Percentiles rank a stretch among this genome's conserved stretches.
These are phyloP conservation scores for Cuculus canorus DNA, from an alignment of 2,797 vertebrate genomes.

Conservation along the genomic window DNA sequence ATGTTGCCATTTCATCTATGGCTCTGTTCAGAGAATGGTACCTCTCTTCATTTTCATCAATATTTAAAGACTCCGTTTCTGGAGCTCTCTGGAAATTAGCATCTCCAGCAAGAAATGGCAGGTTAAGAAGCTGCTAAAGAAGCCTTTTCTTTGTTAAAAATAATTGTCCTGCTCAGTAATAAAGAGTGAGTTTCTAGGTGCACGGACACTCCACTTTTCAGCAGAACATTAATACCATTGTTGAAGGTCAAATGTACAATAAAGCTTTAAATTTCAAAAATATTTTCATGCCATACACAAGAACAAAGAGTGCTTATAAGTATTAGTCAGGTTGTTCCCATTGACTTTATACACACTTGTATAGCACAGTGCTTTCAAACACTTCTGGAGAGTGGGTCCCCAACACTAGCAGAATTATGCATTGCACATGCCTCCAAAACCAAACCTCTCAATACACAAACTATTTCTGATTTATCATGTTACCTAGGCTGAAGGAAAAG, in stretches of 20 bases:
- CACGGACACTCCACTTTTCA: not conserved
- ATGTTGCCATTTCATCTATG: not conserved
- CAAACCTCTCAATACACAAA: not conserved
- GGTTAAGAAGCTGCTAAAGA: not conserved
- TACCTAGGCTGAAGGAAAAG: not conserved
- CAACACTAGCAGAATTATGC: not conserved
- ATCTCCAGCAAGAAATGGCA: not conserved
- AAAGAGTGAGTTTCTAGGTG: not conserved
- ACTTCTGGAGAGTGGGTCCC: not conserved
- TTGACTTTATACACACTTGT: not conserved
- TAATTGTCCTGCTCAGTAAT: not conserved
- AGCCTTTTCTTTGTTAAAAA: not conserved
- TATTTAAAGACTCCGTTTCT: not conserved
- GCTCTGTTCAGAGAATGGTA: not conserved
- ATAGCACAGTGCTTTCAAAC: not conserved
- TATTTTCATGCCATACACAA: not conserved
- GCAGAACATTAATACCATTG: not conserved
- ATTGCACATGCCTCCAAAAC: rapidly evolving
- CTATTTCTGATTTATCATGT: not conserved
- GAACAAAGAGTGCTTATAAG: not conserved
- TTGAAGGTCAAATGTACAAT: not conserved
- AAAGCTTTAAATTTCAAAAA: not conserved
- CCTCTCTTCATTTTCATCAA: not conserved
- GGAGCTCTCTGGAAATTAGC: not conserved
- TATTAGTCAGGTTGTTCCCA: not conserved